Base-by-base conservation (phyloP, 2,888 invertebrate species). In the Mamestra brassicae region DNA sequence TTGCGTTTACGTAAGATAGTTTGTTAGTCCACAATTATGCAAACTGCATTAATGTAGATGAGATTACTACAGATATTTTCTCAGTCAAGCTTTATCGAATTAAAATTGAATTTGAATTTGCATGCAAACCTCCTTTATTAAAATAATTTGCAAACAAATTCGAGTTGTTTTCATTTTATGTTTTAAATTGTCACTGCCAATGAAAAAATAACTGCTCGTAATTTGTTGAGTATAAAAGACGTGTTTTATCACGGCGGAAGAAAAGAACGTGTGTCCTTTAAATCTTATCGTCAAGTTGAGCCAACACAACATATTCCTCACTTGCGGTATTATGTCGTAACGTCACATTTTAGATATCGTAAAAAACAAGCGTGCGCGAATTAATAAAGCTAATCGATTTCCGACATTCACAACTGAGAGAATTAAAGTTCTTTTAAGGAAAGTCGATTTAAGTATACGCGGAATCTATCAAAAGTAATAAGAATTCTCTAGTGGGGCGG, bases 361-460 rank as follows among this genome's bases (percentile, higher is more conserved):
- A 91, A 94, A 94, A 94, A 93, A 93, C 89, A 90, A 92, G 89
- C 93, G 90, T 92, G 92, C 92, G 85, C 88, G 85, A 91, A 91
- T 93, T 93, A 93, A 95, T 94, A 94, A 95, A 94, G 91, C 87
- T 89, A 91, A 94, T 93, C 91, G 91, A 94, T 93, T 94, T 93
- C 91, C 93, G 91, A 91, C 91, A 93, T 93, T 94, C 92, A 92
- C 90, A 89, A 92, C 90, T 89, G 90, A 93, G 91, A 93, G 92
- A 95, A 94, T 94, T 95, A 93, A 95, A 95, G 93, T 94, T 94
- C 89, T 92, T 93, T 93, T 90, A 90, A 92, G 90, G 90, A 93
- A 92, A 94, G 90, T 92, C 93, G 90, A 91, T 91, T 93, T 90
- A 89, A 90, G 90, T 93, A 91, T 90, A 93, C 91, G 91, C 90